Base-by-base conservation (phyloP, 1,140 invertebrate genomes). In the Araneus ventricosus region DNA sequence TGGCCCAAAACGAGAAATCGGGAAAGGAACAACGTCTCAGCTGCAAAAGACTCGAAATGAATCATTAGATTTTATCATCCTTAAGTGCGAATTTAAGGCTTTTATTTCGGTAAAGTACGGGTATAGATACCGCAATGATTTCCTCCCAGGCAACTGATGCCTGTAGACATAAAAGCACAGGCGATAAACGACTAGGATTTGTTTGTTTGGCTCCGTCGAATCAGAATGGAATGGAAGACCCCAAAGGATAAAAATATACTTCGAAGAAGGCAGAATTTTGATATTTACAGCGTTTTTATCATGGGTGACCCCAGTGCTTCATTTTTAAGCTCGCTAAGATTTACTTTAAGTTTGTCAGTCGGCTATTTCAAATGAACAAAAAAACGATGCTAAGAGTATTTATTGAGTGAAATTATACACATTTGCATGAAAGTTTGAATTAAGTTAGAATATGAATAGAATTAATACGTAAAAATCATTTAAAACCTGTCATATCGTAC, bases 41-140 rank as follows among this genome's bases (percentile, higher is more conserved):
- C 85, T 87, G 85, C 59, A 61, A 87, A 87, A 87, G 57, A 87
- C 52, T 61, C 17, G 85, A 87, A 87, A 87, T 87, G 85, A 87
- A 61, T 87, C 85, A 87, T 87, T 87, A 87, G 85, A 87, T 87
- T 87, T 87, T 87, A 87, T 87, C 85, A 87, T 82, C 85, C 52
- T 87, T 61, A 87, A 87, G 85, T 87, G 85, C 85, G 85, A 87
- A 45, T 87, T 59, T 61, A 61, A 87, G 85, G 45, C n/a, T 84
- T 84, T 84, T 84, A 45, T 84, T 84, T 84, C 39, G 37, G 45
- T 84, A 75, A 75, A 82, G 39, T 52, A 41, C 80, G 41, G 39
- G 39, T 82, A 52, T 20, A 82, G 80, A 52, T 82, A 82, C 80
- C 80, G n/a, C 80, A 82, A 82, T 82, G 39, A 82, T 82, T 82